Evolutionary conservation across 2,113 vertebrate genomes (phyloP).

Genomic region (Chionomys nivalis): DNA sequence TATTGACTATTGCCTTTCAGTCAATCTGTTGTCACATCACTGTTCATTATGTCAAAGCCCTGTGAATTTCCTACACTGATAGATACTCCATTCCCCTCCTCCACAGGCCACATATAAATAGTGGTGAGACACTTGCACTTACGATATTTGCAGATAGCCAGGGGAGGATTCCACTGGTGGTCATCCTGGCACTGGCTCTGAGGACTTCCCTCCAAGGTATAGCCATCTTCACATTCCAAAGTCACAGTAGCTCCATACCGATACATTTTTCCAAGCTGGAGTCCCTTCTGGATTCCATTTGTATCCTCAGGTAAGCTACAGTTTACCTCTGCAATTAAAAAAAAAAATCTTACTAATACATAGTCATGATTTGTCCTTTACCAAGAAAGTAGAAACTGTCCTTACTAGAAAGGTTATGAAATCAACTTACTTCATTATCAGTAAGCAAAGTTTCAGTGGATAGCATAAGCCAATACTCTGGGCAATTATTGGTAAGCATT

Average conservation of each 20-base stretch:
- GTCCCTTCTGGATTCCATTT: slow-evolving; percentile 44
- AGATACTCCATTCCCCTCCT: not conserved
- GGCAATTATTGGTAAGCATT: not conserved
- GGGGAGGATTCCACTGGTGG: slow-evolving; percentile 83
- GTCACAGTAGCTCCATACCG: slow-evolving; percentile 73
- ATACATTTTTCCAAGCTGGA: slow-evolving; percentile 63
- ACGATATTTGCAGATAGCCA: slow-evolving; percentile 84
- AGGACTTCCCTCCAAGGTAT: slow-evolving; percentile 77
- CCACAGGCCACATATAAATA: not conserved
- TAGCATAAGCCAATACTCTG: not conserved
- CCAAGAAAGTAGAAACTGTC: not conserved
- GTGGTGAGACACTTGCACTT: slow-evolving; percentile 4
- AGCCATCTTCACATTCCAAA: slow-evolving; percentile 82
- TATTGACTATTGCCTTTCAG: not conserved
- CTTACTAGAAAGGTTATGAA: not conserved
- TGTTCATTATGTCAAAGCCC: not conserved
- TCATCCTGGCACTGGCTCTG: slow-evolving; percentile 84
- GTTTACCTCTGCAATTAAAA: slow-evolving; percentile 73
- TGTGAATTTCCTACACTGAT: not conserved
- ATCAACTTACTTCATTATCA: not conserved
- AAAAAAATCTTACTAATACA: not conserved
- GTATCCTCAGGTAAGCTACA: slow-evolving; percentile 69
- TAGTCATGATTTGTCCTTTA: slow-evolving; percentile 1
- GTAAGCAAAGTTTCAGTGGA: not conserved
- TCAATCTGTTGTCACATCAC: not conserved